These are phyloP conservation scores for Eurystomus gularis DNA, from an alignment of 2,113 vertebrate genomes.

Conservation along the genomic window DNA sequence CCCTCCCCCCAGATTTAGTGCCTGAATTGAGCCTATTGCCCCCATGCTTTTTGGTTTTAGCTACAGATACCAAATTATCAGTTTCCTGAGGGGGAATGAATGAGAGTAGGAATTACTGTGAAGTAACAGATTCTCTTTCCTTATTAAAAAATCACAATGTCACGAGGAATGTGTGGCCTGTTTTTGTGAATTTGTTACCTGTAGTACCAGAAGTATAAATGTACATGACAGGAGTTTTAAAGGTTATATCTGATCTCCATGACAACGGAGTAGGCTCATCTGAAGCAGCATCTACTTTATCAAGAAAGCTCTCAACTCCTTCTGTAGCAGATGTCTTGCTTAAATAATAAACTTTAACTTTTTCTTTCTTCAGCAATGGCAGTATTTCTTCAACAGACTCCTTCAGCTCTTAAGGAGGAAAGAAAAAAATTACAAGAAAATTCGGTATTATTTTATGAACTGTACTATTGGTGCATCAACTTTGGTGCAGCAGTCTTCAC, in stretches of 20 bases:
- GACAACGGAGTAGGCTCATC: constrained; percentile 70
- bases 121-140: not conserved
- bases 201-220: constrained; percentile 92
- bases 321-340: constrained; percentile 71
- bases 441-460: not conserved
- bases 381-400: constrained; percentile 81
- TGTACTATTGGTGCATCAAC: not conserved
- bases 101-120: not conserved
- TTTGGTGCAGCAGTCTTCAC: not conserved
- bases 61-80: not conserved
- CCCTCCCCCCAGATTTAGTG: not conserved
- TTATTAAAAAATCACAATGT: not conserved
- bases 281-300: constrained; percentile 76
- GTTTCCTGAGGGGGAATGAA: not conserved
- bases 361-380: constrained; percentile 75
- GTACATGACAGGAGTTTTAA: constrained; percentile 80
- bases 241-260: constrained; percentile 77
- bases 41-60: not conserved
- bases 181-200: constrained; percentile 69
- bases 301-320: constrained; percentile 75
- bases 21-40: not conserved
- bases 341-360: constrained; percentile 78
- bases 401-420: constrained; percentile 73
- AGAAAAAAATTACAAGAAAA: not conserved
- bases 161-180: not conserved